A percentile compares a stretch with the other conserved stretches of the same genome.
These are phyloP conservation scores for Holcopasites calliopsidis DNA, from an alignment of 1,140 invertebrate genomes.

Conservation along the genomic window DNA sequence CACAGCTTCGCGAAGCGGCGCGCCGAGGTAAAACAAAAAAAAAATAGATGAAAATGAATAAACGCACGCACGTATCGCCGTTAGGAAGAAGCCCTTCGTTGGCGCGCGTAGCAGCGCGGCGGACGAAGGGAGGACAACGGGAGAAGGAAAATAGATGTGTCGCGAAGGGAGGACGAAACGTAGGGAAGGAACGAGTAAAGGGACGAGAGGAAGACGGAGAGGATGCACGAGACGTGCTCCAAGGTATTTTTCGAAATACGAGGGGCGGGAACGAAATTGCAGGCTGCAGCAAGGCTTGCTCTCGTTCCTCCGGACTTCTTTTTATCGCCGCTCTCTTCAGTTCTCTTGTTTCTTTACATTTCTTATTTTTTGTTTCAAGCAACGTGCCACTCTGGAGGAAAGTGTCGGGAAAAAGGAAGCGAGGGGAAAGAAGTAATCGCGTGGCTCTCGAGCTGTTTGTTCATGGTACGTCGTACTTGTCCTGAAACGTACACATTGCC, in stretches of 20 bases:
- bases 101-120: not conserved
- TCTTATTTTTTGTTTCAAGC: constrained; percentile 17
- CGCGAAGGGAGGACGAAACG: constrained; percentile 12
- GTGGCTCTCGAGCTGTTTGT: constrained; percentile 43
- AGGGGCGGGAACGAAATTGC: constrained; percentile 53
- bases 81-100: constrained; percentile 43
- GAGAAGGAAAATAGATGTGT: constrained; percentile 12
- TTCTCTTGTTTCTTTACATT: not conserved
- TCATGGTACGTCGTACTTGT: constrained; percentile 16
- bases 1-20: constrained; percentile 29
- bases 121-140: constrained; percentile 21
- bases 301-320: constrained; percentile 12
- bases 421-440: constrained; percentile 43
- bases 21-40: constrained; percentile 48
- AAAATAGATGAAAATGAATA: constrained; percentile 56
- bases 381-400: constrained; percentile 25
- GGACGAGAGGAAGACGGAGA: constrained; percentile 7
- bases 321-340: not conserved
- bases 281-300: constrained; percentile 4
- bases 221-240: not conserved
- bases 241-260: constrained; percentile 58
- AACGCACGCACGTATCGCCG: constrained; percentile 60
- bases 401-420: constrained; percentile 31
- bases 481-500: constrained; percentile 40
- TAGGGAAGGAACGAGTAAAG: not conserved